Percentiles rank a stretch among this genome's conserved stretches.
These are phyloP conservation scores for Spermophilus dauricus DNA, from an alignment of 2,113 vertebrate species.

Conservation along the genomic window DNA sequence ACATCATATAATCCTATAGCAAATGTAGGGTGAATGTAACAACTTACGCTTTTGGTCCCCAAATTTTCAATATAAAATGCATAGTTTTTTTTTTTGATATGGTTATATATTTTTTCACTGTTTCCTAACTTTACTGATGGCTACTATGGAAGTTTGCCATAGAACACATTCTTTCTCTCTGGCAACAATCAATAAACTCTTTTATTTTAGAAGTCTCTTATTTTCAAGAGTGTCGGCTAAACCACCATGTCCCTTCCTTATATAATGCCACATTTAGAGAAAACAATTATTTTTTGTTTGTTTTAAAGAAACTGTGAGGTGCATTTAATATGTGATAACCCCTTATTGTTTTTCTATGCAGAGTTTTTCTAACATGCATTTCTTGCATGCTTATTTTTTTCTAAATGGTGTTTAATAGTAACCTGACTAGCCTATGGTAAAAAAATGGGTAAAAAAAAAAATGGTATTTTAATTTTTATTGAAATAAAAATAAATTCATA, in stretches of 20 bases:
- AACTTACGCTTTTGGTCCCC: neutral
- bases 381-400: neutral
- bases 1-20: neutral
- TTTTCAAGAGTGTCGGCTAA: neutral
- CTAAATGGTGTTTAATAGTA: neutral
- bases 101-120: neutral
- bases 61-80: neutral
- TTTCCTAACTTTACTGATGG: neutral
- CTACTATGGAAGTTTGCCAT: neutral
- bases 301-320: neutral
- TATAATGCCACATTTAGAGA: neutral
- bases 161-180: neutral
- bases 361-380: neutral
- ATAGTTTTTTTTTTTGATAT: neutral
- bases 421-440: neutral
- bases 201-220: neutral
- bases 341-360: neutral
- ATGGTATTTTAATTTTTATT: neutral
- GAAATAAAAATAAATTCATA: slow-evolving; percentile 17
- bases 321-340: neutral
- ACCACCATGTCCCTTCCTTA: neutral
- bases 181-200: neutral
- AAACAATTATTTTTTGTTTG: neutral
- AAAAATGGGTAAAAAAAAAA: too few species aligned
- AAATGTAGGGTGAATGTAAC: neutral